Conservation (phyloP, 37 sponge, comb jelly and placozoan genomes). For the Hexactinellida sp. region DNA sequence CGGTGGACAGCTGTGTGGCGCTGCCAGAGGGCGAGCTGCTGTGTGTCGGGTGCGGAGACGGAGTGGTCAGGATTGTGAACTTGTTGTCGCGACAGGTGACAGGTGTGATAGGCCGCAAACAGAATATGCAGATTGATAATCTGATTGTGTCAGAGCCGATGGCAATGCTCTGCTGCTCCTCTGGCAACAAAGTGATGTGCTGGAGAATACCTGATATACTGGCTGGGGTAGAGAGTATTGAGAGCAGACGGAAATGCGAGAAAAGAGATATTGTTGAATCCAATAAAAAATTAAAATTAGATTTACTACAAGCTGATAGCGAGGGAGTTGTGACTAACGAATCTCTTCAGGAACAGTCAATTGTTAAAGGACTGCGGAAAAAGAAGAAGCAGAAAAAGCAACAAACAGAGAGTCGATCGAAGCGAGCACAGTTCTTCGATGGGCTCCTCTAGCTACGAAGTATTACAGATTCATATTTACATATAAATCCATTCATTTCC, state of each 20-base stretch:
- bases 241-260: neutral
- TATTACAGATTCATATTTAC: too few species aligned
- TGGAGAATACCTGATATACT: neutral
- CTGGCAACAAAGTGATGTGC: neutral
- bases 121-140: neutral
- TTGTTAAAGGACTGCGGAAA: neutral
- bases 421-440: neutral
- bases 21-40: neutral
- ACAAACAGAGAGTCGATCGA: neutral
- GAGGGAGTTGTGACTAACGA: neutral
- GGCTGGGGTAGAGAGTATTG: neutral
- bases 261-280: neutral
- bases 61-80: conserved; percentile 13
- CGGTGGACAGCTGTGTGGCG: neutral
- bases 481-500: too few species aligned
- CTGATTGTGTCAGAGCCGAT: neutral
- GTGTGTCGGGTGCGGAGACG: conserved; percentile 3
- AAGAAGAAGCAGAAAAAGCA: conserved; percentile 12
- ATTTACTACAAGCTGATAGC: too few species aligned
- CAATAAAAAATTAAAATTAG: neutral
- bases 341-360: neutral
- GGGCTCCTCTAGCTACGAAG: neutral
- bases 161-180: neutral
- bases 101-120: neutral
- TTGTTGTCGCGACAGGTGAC: neutral